Evolutionary conservation across 2,113 vertebrate genomes (phyloP).

Genomic region (Lycocorax pyrrhopterus): DNA sequence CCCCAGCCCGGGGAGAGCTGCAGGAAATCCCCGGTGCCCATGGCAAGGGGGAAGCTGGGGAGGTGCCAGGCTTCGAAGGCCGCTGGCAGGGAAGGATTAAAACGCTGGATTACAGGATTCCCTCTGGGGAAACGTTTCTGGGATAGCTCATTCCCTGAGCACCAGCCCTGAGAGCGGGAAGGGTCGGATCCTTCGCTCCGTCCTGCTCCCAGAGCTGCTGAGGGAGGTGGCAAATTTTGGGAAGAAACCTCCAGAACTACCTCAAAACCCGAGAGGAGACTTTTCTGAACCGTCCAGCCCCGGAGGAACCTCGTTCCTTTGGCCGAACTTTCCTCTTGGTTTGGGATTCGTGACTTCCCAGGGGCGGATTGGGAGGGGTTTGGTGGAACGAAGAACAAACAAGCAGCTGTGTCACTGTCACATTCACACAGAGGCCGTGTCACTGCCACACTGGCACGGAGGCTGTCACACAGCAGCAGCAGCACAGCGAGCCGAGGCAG

Average conservation of each 20-base stretch:
- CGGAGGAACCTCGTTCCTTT: neutral
- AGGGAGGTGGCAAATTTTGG: neutral
- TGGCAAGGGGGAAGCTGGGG: slow-evolving; percentile 1
- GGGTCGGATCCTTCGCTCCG: neutral
- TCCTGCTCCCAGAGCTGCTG: neutral
- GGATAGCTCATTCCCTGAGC: neutral
- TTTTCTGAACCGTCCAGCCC: neutral
- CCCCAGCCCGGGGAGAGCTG: neutral
- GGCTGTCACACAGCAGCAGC: neutral
- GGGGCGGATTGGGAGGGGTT: neutral
- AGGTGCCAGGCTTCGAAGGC: neutral
- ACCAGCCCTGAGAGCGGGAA: neutral
- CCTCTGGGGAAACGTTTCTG: neutral
- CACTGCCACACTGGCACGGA: neutral
- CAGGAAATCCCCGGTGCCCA: neutral
- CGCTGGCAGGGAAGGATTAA: slow-evolving; percentile 37
- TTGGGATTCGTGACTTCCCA: rapidly evolving
- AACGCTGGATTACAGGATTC: slow-evolving; percentile 5
- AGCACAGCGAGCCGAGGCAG: neutral
- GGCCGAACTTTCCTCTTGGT: neutral
- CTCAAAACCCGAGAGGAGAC: neutral
- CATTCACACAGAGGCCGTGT: neutral
- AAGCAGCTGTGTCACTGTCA: neutral
- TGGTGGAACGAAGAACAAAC: neutral
- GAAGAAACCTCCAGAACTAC: neutral